Percentiles rank a stretch among this genome's conserved stretches.
Evolutionary conservation across 2,113 vertebrate genomes (phyloP).

Genomic region (Pelmatolapia mariae): DNA sequence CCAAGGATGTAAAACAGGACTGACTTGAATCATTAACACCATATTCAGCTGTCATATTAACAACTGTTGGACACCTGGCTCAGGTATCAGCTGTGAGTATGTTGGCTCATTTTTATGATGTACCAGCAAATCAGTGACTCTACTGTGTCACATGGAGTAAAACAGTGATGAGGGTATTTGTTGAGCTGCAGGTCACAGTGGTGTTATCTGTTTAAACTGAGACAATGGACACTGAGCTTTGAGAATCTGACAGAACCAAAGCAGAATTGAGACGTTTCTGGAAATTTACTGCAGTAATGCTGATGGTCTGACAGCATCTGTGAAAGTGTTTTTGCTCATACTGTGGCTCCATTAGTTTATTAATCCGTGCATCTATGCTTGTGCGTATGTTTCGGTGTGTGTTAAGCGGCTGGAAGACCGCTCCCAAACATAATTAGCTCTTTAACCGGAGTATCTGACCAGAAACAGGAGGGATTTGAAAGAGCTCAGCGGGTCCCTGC

Average conservation of each 20-base stretch:
- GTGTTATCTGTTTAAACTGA: not conserved
- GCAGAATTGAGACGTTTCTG: not conserved
- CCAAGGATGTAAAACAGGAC: too few relatives aligned
- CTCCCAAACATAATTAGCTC: slow-evolving; percentile 42
- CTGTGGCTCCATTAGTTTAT: not conserved
- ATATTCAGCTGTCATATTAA: too few relatives aligned
- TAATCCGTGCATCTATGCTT: not conserved
- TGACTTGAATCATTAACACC: too few relatives aligned
- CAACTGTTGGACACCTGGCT: too few relatives aligned
- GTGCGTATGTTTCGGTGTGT: not conserved
- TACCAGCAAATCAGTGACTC: too few relatives aligned
- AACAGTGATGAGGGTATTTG: not conserved
- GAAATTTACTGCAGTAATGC: not conserved
- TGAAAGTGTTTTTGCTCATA: not conserved
- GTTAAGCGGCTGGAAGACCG: not conserved
- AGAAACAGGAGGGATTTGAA: slow-evolving; percentile 17
- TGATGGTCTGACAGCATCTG: not conserved
- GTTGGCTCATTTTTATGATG: too few relatives aligned
- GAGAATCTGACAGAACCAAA: not conserved
- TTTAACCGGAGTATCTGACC: slow-evolving; percentile 26
- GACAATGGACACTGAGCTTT: not conserved
- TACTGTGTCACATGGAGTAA: too few relatives aligned
- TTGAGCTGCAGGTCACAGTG: not conserved
- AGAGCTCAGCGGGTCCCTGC: slow-evolving; percentile 4
- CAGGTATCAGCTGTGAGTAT: too few relatives aligned